Conservation (phyloP, 2,888 invertebrate genomes). For the Pollenia amentaria region DNA sequence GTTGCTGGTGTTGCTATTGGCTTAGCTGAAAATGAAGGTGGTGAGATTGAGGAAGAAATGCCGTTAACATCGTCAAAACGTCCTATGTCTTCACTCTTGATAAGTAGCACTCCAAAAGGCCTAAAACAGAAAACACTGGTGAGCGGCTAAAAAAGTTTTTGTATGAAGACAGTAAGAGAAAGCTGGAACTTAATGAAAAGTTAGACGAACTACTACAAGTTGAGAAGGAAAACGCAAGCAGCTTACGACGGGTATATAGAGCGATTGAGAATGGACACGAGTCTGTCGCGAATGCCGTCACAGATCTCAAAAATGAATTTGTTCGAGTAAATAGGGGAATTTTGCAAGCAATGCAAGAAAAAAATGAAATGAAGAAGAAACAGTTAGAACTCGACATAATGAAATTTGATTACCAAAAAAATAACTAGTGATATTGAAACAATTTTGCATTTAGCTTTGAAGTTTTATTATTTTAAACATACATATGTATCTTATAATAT, state of each 20-base stretch:
- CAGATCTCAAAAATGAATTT: slow-evolving; percentile 21
- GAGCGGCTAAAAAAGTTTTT: slow-evolving; percentile 13
- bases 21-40: neutral
- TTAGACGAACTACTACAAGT: slow-evolving; percentile 8
- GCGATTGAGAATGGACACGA: slow-evolving; percentile 19
- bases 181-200: slow-evolving; percentile 11
- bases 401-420: slow-evolving; percentile 5
- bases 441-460: neutral
- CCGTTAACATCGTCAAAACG: slow-evolving; percentile 18
- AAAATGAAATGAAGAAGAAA: slow-evolving; percentile 18
- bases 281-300: slow-evolving; percentile 21
- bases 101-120: neutral
- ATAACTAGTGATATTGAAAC: too few species aligned
- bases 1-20: neutral
- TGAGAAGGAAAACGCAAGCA: neutral
- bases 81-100: neutral
- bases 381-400: slow-evolving; percentile 28
- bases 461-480: neutral
- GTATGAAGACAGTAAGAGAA: slow-evolving; percentile 7
- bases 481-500: slow-evolving; percentile 2
- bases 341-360: slow-evolving; percentile 31
- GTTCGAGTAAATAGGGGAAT: neutral
- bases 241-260: too few species aligned
- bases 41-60: neutral
- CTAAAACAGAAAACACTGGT: slow-evolving; percentile 13